Percentiles rank a stretch among this genome's conserved stretches.
Conservation (phyloP, 2,113 vertebrate genomes). For the Sinocyclocheilus anshuiensis region DNA sequence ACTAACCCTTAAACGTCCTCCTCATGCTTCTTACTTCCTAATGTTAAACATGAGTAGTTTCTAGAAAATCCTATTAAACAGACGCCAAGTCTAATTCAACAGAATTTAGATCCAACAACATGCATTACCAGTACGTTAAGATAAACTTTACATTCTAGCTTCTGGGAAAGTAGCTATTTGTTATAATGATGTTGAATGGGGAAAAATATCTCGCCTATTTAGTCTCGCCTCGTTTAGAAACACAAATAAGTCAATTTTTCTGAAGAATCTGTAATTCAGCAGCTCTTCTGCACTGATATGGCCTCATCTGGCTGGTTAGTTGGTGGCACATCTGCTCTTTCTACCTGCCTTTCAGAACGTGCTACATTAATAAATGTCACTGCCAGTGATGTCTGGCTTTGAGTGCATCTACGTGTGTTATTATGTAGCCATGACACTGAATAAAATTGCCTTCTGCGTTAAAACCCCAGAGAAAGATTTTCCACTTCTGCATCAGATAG, state of each 20-base stretch:
- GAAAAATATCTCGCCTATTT: neutral
- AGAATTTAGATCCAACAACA: neutral
- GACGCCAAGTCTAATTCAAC: neutral
- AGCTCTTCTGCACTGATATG: neutral
- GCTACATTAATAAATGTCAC: neutral
- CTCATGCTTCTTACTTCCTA: neutral
- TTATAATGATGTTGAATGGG: neutral
- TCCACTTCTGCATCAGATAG: constrained; percentile 1
- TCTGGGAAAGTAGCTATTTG: neutral
- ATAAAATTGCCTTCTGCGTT: neutral
- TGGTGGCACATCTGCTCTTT: neutral
- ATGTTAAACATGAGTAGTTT: neutral
- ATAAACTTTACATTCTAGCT: neutral
- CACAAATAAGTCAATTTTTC: neutral
- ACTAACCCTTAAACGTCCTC: neutral
- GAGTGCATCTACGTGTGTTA: neutral
- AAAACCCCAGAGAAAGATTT: neutral
- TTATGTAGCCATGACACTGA: neutral
- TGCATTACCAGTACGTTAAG: neutral
- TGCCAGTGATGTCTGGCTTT: neutral
- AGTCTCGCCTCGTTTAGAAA: neutral
- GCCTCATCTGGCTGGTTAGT: neutral
- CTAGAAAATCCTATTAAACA: neutral
- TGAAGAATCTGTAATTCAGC: neutral
- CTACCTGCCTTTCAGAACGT: neutral